Base-by-base conservation (phyloP, 2,797 vertebrate species). In the Anolis apletophallus region DNA sequence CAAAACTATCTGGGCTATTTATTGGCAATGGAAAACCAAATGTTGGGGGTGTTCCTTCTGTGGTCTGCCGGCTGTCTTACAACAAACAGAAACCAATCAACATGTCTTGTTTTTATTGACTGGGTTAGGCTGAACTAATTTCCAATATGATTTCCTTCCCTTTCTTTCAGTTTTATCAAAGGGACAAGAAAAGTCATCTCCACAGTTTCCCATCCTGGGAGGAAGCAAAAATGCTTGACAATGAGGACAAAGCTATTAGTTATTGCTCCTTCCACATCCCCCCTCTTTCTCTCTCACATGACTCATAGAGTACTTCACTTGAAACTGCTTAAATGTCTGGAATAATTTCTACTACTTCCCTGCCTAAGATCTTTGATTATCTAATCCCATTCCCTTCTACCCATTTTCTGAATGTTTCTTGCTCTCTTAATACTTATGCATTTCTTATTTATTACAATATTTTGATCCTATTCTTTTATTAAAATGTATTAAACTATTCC, bases 101-200 rank as follows among this genome's bases (percentile, higher is more conserved):
- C 50, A 55, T 85, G 72, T 80, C n/a, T 46, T 5, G 80, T 71
- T 50, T 80, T 73, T 87, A 54, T 57, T 64, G 64, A 76, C 88
- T 80, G 89, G n/a, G 85, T 94, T 78, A 92, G 23, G 85, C 77
- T 73, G 83, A 82, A 57, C 8, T 91, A 68, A 89, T 90, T 85
- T 87, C 55, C 71, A 3, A 34, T 12, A 26, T 73, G 59, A 32
- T 46, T 74, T 23, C 11, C 80, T n/a, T 5, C 4, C n/a, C 11
- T 52, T 55, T 54, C 75, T 3, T 73, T 71, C 75, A 32, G 36
- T 9, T 14, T 1, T 83, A 86, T 88, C 80, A 67, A 57, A 79
- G 73, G 40, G 73, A 93, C 71, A 36, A 75, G n/a, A 40, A 91
- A 87, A 88, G 85, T 55, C 59, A 19, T 75, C 84, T 89, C 77